phyloP scores from a whole-genome alignment of 2,113 vertebrate species.

The Hyla sarda region DNA sequence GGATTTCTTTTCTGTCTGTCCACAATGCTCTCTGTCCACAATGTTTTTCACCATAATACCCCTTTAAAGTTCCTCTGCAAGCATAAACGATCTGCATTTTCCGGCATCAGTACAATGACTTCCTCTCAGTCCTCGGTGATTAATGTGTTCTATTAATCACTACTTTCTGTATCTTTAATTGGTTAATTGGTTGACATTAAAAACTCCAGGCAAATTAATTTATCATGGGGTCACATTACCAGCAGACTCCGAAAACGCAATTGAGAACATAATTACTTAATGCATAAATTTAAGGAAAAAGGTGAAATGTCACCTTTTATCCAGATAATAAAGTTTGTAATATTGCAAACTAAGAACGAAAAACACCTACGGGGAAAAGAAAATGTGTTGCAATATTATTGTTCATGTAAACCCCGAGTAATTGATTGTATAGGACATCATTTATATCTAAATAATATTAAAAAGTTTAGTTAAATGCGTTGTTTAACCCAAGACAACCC shows the following conservation, averaged over 20 bases:
- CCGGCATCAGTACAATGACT: neutral
- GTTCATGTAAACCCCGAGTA: neutral
- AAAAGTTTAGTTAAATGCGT: neutral
- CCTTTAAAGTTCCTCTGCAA: neutral
- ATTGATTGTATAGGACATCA: neutral
- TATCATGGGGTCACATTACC: conserved; percentile 20
- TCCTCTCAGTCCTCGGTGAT: conserved; percentile 13
- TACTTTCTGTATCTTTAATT: conserved; percentile 31
- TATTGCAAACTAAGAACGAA: neutral
- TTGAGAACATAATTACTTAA: conserved; percentile 29
- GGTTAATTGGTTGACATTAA: conserved; percentile 51
- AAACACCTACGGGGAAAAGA: neutral
- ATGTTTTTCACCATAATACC: too few species aligned
- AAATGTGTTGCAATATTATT: neutral
- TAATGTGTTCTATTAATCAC: conserved; percentile 42
- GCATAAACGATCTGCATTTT: neutral
- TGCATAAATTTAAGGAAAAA: conserved; percentile 23
- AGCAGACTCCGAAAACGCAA: neutral
- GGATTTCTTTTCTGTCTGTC: too few species aligned
- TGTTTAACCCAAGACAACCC: neutral
- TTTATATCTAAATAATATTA: neutral
- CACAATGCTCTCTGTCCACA: too few species aligned
- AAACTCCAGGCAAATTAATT: conserved; percentile 42
- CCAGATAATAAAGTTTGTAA: conserved; percentile 10
- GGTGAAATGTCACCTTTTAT: conserved; percentile 14